phyloP scores from a whole-genome alignment of 2,888 invertebrate genomes.

The Hofmannophila pseudospretella region DNA sequence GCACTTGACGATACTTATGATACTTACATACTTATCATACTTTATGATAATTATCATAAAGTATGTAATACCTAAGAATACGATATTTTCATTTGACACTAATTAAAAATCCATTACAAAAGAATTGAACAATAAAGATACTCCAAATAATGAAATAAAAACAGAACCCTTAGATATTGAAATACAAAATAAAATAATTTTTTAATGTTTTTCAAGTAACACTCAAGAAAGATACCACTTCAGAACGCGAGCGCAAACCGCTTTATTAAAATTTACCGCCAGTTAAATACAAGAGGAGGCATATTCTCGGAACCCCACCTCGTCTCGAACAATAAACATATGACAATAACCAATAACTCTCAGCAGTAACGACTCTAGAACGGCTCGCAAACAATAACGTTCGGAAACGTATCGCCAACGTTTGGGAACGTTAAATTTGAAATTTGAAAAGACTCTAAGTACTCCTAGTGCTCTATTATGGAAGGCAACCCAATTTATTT shows the following conservation, averaged over 20 bases:
- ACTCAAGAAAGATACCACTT: slow-evolving; percentile 20
- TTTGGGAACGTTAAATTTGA: slow-evolving; percentile 17
- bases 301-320: slow-evolving; percentile 34
- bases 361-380: slow-evolving; percentile 35
- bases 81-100: too few species aligned
- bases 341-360: slow-evolving; percentile 49
- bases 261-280: slow-evolving; percentile 53
- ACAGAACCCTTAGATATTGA: too few species aligned
- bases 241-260: slow-evolving; percentile 42
- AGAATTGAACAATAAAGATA: too few species aligned
- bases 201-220: too few species aligned
- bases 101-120: too few species aligned
- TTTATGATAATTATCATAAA: too few species aligned
- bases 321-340: slow-evolving; percentile 37
- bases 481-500: slow-evolving; percentile 45
- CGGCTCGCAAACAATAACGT: slow-evolving; percentile 42
- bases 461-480: slow-evolving; percentile 27
- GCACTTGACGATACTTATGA: too few species aligned
- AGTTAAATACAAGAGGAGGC: slow-evolving; percentile 30
- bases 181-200: too few species aligned
- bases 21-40: too few species aligned
- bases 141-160: too few species aligned
- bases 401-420: slow-evolving; percentile 36
- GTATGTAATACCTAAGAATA: too few species aligned
- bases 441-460: slow-evolving; percentile 13